A percentile compares a stretch with the other conserved stretches of the same genome.
phyloP scores from a whole-genome alignment of 2,888 invertebrate species.

The Xestia sexstrigata region DNA sequence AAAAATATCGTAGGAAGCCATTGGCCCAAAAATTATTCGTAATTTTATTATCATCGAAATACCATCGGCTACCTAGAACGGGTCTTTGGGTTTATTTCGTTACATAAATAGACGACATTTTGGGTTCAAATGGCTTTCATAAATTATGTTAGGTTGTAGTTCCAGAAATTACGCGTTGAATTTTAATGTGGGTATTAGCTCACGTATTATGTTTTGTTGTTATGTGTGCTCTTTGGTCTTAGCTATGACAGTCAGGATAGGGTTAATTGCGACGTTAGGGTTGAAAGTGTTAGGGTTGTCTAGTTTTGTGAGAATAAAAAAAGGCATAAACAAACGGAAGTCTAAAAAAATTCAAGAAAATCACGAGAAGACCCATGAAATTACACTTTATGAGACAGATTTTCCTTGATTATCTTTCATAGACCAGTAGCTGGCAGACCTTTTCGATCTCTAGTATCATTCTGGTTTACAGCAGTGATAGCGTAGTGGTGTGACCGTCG shows the following conservation, averaged over 20 bases:
- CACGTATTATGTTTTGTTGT: slow-evolving; percentile 20
- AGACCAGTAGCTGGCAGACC: background rate
- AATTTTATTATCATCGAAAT: slow-evolving; percentile 52
- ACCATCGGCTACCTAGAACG: slow-evolving; percentile 40
- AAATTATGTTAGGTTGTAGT: slow-evolving; percentile 55
- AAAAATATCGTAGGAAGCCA: slow-evolving; percentile 40
- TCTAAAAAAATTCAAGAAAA: background rate
- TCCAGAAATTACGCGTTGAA: slow-evolving; percentile 52
- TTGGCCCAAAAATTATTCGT: slow-evolving; percentile 25
- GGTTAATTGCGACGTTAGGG: background rate
- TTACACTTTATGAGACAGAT: too few relatives aligned
- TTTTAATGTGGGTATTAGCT: slow-evolving; percentile 52
- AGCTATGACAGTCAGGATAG: background rate
- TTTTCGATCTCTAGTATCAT: background rate
- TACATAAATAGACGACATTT: slow-evolving; percentile 56
- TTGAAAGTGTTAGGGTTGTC: background rate
- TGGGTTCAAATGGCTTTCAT: slow-evolving; percentile 55
- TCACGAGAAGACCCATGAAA: background rate
- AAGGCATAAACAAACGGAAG: background rate
- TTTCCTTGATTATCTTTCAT: background rate
- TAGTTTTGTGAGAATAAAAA: background rate
- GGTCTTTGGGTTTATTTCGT: slow-evolving; percentile 46
- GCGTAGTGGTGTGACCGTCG: too few relatives aligned
- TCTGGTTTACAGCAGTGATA: background rate
- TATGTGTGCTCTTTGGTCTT: slow-evolving; percentile 6